Evolutionary conservation across 2,113 vertebrate species (phyloP), one percentile per base, ranked within the genome.

Genomic region (Mesembrinibis cayennensis): DNA sequence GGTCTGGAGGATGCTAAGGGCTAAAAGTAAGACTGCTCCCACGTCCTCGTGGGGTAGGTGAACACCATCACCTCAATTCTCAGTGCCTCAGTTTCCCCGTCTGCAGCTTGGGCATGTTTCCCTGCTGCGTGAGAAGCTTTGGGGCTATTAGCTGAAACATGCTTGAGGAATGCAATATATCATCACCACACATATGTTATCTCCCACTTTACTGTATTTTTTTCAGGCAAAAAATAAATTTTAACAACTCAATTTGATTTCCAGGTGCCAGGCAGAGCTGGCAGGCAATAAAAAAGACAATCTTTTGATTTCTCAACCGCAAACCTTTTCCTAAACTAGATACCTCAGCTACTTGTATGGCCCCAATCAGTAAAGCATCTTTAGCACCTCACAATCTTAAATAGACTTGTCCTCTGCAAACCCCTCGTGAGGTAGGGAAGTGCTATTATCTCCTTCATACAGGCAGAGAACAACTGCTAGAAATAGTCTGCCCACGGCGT

Each of bases 381-480:
- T 94, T 67, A 91, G 93, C 44, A 36, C 45, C 72, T 82, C 72
- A 7, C 83, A 91, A 94, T 79, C 91, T 95, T 71, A 94, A 96
- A 96, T 69, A 95, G 95, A 87, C 77, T 93, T 69, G 66, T 90
- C 32, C 88, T 95, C 69, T 7, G 14, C 83, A 90, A 74, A 70
- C 25, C 50, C 65, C 52, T 49, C 11, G 16, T 25, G 72, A 84
- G 80, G 89, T 6, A 88, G 82, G 47, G 10, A 93, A 92, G 85
- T 8, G 90, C 44, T 19, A 96, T 97, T 95, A 96, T 96, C 92
- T 97, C 56, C 85, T 90, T 79, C 26, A 50, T n/a, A 79, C 96
- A 97, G 92, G 85, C 88, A 88, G 22, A 52, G 78, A 90, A 90
- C 78, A 50, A 66, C 13, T 1, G 61, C 73, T 89, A n/a, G 76